Evolutionary conservation across 53 echinoderm and acorn worm species (phyloP).

Genomic region (Hippasteria phrygiana): DNA sequence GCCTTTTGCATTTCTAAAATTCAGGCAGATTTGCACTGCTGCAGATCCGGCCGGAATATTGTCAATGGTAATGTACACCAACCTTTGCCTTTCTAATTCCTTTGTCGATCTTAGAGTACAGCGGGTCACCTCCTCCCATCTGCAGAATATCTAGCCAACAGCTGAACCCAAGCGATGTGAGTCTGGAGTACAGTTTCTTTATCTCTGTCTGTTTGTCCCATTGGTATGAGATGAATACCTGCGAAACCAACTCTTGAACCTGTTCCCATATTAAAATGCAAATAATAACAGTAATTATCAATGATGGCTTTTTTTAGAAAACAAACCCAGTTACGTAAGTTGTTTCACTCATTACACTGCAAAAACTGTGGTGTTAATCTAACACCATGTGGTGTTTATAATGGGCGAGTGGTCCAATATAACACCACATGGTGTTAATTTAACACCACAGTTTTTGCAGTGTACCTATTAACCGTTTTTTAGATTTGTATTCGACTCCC

Average conservation of each 20-base stretch:
- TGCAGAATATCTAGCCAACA: slow-evolving; percentile 94
- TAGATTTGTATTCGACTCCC: neutral
- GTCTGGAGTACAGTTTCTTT: slow-evolving; percentile 84
- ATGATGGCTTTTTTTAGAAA: too few species aligned
- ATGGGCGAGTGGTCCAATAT: too few species aligned
- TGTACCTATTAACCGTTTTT: too few species aligned
- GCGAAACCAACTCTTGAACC: slow-evolving; percentile 47
- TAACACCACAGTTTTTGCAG: too few species aligned
- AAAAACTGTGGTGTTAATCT: too few species aligned
- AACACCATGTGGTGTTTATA: too few species aligned
- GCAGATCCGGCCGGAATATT: neutral
- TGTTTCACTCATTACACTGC: too few species aligned
- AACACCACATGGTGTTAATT: too few species aligned
- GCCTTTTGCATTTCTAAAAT: too few species aligned
- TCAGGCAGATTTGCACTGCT: neutral
- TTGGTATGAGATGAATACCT: slow-evolving; percentile 97
- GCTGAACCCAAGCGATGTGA: slow-evolving; percentile 85
- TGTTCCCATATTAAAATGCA: neutral
- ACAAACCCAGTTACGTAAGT: too few species aligned
- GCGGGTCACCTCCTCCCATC: slow-evolving; percentile 95
- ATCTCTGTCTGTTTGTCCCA: slow-evolving; percentile 93
- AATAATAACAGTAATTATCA: too few species aligned
- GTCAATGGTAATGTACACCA: neutral
- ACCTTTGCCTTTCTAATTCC: slow-evolving; percentile 97
- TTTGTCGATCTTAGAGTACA: slow-evolving; percentile 95